Evolutionary conservation across 64 coral and sea anemone genomes (phyloP).

Genomic region (Montipora foliosa): DNA sequence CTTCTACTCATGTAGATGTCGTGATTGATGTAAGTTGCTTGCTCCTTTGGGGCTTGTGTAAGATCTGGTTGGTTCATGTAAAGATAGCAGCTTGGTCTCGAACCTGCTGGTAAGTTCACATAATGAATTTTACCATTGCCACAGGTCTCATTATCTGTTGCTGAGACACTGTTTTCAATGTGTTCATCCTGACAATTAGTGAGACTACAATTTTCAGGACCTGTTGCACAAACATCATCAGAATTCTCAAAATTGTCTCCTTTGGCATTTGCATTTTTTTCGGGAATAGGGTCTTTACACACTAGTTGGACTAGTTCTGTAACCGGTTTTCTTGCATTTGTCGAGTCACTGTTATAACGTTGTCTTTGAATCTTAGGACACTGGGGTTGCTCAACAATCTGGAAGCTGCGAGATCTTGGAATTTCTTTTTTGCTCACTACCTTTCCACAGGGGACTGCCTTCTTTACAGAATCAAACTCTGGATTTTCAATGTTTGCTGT

Average conservation of each 20-base stretch:
- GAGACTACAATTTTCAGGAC: background rate
- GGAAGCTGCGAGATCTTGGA: slow-evolving; percentile 18
- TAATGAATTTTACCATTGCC: slow-evolving; percentile 5
- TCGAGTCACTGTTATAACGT: background rate
- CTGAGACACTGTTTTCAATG: background rate
- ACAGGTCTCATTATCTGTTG: background rate
- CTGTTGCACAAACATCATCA: background rate
- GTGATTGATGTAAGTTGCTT: slow-evolving; percentile 46
- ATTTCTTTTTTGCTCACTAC: background rate
- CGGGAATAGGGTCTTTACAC: background rate
- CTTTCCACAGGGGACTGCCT: background rate
- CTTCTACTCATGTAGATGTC: slow-evolving; percentile 44
- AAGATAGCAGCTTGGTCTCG: slow-evolving; percentile 45
- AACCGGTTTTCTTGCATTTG: background rate
- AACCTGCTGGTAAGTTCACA: slow-evolving; percentile 34
- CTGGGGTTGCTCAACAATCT: slow-evolving; percentile 20
- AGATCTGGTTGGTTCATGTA: slow-evolving; percentile 52
- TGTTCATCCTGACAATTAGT: background rate
- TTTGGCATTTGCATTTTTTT: background rate
- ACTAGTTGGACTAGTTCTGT: slow-evolving; percentile 25
- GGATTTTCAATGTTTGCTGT: background rate
- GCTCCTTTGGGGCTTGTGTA: slow-evolving; percentile 9
- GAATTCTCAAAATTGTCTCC: background rate
- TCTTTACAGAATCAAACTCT: background rate
- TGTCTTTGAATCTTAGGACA: background rate